These are phyloP conservation scores for Corythoichthys intestinalis DNA, from an alignment of 2,113 vertebrate genomes.

Conservation along the genomic window DNA sequence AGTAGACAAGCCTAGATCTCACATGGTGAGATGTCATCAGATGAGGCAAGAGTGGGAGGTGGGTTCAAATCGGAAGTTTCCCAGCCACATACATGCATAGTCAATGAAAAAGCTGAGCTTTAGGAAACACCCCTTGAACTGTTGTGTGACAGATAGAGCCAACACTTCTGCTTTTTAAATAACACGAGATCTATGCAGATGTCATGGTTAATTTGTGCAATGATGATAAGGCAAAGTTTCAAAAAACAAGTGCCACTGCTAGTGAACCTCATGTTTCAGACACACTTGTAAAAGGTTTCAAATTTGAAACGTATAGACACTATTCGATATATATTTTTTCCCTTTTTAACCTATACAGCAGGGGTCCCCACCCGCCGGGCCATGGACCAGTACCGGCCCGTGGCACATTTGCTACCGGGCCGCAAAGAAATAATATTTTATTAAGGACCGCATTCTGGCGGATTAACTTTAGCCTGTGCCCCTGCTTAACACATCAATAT, in stretches of 20 bases:
- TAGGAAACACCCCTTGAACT: not conserved
- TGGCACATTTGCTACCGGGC: no score
- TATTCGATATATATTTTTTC: no score
- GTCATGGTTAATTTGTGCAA: not conserved
- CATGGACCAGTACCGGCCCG: no score
- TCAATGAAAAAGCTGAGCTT: not conserved
- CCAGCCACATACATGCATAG: not conserved
- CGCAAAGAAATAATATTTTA: no score
- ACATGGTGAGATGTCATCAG: conserved; percentile 47
- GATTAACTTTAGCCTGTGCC: no score
- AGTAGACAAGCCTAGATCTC: conserved; percentile 16
- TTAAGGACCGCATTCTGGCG: no score
- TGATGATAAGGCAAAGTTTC: not conserved
- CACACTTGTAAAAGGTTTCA: no score
- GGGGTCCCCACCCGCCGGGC: no score
- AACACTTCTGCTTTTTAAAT: not conserved
- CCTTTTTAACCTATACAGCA: no score
- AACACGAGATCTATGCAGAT: not conserved
- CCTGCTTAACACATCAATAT: no score
- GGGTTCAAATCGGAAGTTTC: not conserved
- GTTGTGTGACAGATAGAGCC: not conserved
- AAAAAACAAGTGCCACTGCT: not conserved
- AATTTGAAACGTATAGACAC: no score
- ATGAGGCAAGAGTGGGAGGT: conserved; percentile 41
- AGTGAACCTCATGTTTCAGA: no score